Base-by-base conservation (phyloP, 2,113 vertebrate species). In the Nibea coibor region DNA sequence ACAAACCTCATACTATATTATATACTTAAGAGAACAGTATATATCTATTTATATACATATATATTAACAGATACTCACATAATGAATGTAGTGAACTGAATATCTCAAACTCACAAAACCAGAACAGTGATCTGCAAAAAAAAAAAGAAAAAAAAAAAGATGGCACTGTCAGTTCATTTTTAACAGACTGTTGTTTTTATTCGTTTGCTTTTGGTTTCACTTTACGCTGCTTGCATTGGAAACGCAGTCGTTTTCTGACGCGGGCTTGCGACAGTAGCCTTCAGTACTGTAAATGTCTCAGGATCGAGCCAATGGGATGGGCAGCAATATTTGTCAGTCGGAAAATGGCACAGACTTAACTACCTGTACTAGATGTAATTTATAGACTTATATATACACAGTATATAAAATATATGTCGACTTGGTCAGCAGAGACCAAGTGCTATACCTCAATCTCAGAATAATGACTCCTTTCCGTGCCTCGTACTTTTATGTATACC, bases 401-500 rank as follows among this genome's bases (percentile, higher is more conserved):
- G 59, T 76, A 86, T 79, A 77, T 61, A 62, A 56, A 81, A 31
- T 77, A 83, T 80, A 76, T 81, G 82, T 87, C 47, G 51, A 69
- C 85, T 85, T 83, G 90, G 87, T 76, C 71, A 20, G 70, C 87
- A 80, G 72, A 88, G 86, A 72, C 84, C 84, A 56, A 89, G 87
- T 17, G 64, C 82, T 93, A 91, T 95, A 95, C 95, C 94, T 95
- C 94, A 94, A 80, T 82, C 90, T 92, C 83, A 89, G 88, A 90
- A 88, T 81, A 83, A 90, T 63, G 82, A 87, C 81, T 89, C 81
- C 85, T 92, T 83, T 93, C 88, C 62, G 93, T 95, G 93, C 94
- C 93, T 93, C 92, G 80, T 87, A 81, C 82, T 76, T 89, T 75
- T 66, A 63, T 45, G 85, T 86, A 84, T 86, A 91, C 82, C 84